Percentiles rank a stretch among this genome's conserved stretches.
Evolutionary conservation across 1,140 invertebrate species (phyloP).

Genomic region (Achatina immaculata): DNA sequence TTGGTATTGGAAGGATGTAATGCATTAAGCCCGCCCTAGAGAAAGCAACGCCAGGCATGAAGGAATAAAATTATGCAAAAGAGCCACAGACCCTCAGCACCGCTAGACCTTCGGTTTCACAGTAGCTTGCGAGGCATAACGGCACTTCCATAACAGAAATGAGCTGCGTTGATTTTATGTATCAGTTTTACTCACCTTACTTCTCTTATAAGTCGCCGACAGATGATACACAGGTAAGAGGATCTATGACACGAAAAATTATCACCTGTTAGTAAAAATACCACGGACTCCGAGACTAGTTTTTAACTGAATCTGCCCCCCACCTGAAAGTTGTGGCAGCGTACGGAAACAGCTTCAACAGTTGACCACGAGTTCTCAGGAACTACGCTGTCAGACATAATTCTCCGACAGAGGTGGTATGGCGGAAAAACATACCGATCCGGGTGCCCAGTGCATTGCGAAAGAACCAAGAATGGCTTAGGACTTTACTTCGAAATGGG

Average conservation of each 20-base stretch:
- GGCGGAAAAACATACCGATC: background rate
- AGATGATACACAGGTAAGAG: slow-evolving; percentile 49
- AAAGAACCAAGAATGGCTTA: slow-evolving; percentile 1
- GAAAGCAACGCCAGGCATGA: slow-evolving; percentile 28
- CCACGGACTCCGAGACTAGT: too few species aligned
- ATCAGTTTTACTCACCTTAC: slow-evolving; percentile 55
- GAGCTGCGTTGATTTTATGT: slow-evolving; percentile 53
- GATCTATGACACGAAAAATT: background rate
- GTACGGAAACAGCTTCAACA: too few species aligned
- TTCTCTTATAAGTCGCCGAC: slow-evolving; percentile 48
- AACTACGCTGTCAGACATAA: background rate
- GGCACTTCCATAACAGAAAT: slow-evolving; percentile 21
- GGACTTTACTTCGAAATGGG: background rate
- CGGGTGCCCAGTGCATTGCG: background rate
- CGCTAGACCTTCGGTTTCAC: slow-evolving; percentile 6
- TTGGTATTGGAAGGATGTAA: slow-evolving; percentile 34
- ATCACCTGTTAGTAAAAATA: too few species aligned
- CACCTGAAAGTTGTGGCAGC: too few species aligned
- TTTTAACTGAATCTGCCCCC: too few species aligned
- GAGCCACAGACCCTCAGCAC: slow-evolving; percentile 4
- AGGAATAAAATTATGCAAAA: slow-evolving; percentile 28
- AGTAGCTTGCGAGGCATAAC: slow-evolving; percentile 5
- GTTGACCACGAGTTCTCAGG: background rate
- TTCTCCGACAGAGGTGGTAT: background rate
- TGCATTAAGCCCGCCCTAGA: slow-evolving; percentile 23